Base-by-base conservation (phyloP, 2,888 invertebrate genomes). In the Sylvicola fuscatus region DNA sequence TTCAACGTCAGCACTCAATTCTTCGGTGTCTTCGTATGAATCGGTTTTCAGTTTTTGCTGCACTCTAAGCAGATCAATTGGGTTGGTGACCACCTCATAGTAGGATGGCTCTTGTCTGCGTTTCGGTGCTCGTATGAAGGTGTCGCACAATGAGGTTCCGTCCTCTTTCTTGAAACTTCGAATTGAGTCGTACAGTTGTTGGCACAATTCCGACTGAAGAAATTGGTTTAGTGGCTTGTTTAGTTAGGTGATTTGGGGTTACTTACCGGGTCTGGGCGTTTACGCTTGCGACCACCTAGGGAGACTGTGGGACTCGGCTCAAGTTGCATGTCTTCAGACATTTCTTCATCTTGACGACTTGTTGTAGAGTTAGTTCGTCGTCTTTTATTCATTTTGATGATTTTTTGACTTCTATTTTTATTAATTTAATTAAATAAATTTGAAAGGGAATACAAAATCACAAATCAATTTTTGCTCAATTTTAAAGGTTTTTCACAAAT, bases 11-110 rank as follows among this genome's bases (percentile, higher is more conserved):
- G 72, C 68, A 28, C 86, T 75, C 40, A 98, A 63, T 50, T 92
- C 89, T 21, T 92, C 90, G 44, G 95, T 69, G 52, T 90, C 89
- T 45, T 83, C 81, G 56, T 98, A 98, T 37, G 93, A 92, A 47
- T 97, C 95, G 0, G 87, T 92, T 68, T 92, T 93, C 8, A 97
- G 61, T 56, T 95, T 97, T 52, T 93, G 93, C 56, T 95, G 93
- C 3, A 98, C 89, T 61, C 70, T 47, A 6, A 93, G 60, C 49
- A 98, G 66, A 58, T 98, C 97, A 51, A 98, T 97, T 2, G 97
- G 97, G 52, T 86, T 86, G 6, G 75, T 70, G 2, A 98, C 89
- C 27, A 89, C 83, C 61, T 87, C 86, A 56, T 87, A 86, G 52
- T 89, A 87, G 37, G 79, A 77, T 2, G 86, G 86, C 50, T 89